A percentile compares a stretch with the other conserved stretches of the same genome.
Conservation (phyloP, 1,140 invertebrate genomes). For the Palaemon carinicauda region DNA sequence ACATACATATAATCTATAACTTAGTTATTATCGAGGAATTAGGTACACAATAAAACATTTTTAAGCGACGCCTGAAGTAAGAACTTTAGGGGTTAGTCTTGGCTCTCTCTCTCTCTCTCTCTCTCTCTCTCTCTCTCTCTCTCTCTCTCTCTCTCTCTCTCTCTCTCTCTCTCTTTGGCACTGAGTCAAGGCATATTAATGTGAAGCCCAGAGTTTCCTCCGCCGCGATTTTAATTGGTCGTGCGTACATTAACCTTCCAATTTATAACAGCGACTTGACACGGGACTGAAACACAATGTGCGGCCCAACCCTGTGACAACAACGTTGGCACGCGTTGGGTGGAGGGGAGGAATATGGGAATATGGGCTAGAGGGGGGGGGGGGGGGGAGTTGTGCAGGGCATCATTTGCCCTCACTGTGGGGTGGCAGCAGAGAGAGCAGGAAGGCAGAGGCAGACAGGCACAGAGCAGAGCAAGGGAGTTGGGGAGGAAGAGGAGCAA, state of each 20-base stretch:
- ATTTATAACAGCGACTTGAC: slow-evolving; percentile 48
- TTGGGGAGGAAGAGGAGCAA: not conserved
- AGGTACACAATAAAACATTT: no score
- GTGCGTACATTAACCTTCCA: slow-evolving; percentile 50
- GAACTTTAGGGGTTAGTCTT: slow-evolving; percentile 22
- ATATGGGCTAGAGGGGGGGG: not conserved
- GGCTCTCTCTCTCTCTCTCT: not conserved
- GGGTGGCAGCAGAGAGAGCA: not conserved
- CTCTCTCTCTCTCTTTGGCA: slow-evolving; percentile 27
- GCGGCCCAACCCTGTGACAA: not conserved
- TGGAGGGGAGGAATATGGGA: not conserved
- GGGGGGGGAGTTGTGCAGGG: not conserved
- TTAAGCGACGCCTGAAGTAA: not conserved
- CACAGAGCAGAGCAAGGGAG: not conserved
- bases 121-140: not conserved
- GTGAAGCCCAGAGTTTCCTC: slow-evolving; percentile 40
- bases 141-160: not conserved
- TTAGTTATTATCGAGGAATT: no score
- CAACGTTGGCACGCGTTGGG: not conserved
- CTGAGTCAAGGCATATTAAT: slow-evolving; percentile 51
- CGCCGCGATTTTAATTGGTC: slow-evolving; percentile 45
- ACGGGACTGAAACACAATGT: slow-evolving; percentile 46
- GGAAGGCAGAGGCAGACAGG: not conserved
- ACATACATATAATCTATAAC: no score
- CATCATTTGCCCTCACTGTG: not conserved